Base-by-base conservation (phyloP, 92 coral and sea anemone species). In the Bergia sp. region DNA sequence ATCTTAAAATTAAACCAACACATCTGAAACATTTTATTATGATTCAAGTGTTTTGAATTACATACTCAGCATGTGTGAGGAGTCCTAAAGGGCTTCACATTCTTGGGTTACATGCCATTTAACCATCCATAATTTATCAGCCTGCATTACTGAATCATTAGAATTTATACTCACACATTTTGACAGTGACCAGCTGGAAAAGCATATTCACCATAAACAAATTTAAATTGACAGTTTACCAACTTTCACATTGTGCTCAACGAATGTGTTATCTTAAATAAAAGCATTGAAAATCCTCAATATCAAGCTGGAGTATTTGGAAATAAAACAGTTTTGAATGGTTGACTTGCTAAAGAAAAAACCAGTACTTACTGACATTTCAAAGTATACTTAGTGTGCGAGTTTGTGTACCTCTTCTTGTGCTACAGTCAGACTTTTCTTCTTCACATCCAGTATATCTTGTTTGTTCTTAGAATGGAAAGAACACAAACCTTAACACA, bases 341-440 rank as follows among this genome's bases (percentile, higher is more conserved):
- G 69, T 18, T 18, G 18, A 21, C 5, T 40, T 40, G n/a, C 75
- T 50, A n/a, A 55, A 11, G 37, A 18, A 64, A 61, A 45, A 16
- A 81, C 40, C 15, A 45, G 57, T 21, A 45, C n/a, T 50, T 1
- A 85, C 1, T 66, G 79, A 42, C 7, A 4, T 82, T 29, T 29
- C 29, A 29, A 29, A 29, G 43, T 55, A 40, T 49, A 67, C 10
- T 7, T 21, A 16, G 16, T 1, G 79, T 36, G 23, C 47, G 3
- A 72, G 21, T 43, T 10, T 2, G 8, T 93, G 39, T 89, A 97
- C 99, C 99, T 97, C 99, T 82, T 95, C 94, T 42, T 95, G 90
- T 0, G 99, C 99, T 10, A 95, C 94, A 74, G 87, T 86, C 67
- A 97, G 86, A 67, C 96, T 92, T 84, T 97, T 93, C 80, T 96